Evolutionary conservation across 2,888 invertebrate species (phyloP).

Genomic region (Campoplex capitator): DNA sequence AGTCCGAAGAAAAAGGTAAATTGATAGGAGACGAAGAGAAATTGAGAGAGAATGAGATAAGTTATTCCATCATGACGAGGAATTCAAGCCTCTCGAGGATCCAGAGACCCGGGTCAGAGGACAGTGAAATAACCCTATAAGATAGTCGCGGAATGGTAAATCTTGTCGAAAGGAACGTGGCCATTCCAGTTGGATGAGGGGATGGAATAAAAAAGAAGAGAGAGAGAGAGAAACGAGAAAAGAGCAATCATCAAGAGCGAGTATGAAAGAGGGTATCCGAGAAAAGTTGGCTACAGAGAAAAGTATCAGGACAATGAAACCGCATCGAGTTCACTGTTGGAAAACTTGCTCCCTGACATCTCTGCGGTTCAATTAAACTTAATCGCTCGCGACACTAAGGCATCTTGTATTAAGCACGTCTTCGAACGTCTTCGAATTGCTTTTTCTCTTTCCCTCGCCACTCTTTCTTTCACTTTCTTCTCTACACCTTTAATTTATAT

Average conservation of each 20-base stretch:
- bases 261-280: constrained; percentile 5
- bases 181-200: neutral
- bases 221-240: constrained; percentile 21
- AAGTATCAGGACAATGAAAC: constrained; percentile 69
- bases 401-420: constrained; percentile 35
- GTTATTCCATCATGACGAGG: constrained; percentile 38
- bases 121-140: constrained; percentile 24
- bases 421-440: constrained; percentile 42
- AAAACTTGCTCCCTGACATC: constrained; percentile 67
- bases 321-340: constrained; percentile 63
- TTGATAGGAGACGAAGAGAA: constrained; percentile 9
- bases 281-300: constrained; percentile 50
- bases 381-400: constrained; percentile 69
- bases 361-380: constrained; percentile 71
- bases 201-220: constrained; percentile 4
- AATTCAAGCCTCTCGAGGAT: constrained; percentile 24
- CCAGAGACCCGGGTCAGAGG: constrained; percentile 1
- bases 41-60: constrained; percentile 42
- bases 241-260: constrained; percentile 13
- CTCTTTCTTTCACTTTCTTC: neutral
- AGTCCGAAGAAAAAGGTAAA: constrained; percentile 25
- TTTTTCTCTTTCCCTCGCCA: neutral
- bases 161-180: constrained; percentile 9
- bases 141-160: constrained; percentile 18
- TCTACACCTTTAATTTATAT: constrained; percentile 48